These are phyloP conservation scores for Blastomussa wellsi DNA, from an alignment of 92 coral and sea anemone species.

Conservation along the genomic window DNA sequence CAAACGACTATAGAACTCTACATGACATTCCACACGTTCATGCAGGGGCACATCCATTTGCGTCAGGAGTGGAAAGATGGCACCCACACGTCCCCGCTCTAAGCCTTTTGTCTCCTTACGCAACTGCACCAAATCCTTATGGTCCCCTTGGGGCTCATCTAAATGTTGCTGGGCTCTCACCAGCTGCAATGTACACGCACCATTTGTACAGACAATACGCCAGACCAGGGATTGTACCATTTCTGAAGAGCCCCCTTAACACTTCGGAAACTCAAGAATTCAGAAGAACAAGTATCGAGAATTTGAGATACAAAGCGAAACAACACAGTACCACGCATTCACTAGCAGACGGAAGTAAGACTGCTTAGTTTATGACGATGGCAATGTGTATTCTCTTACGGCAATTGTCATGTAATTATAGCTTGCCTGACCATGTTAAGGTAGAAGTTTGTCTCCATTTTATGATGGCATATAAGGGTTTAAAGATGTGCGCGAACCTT, in stretches of 20 bases:
- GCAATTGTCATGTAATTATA: neutral
- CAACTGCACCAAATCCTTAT: conserved; percentile 76
- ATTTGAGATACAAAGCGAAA: conserved; percentile 79
- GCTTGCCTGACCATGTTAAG: neutral
- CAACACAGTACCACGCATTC: conserved; percentile 52
- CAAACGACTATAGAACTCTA: conserved; percentile 67
- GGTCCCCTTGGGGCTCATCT: conserved; percentile 72
- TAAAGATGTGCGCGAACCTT: neutral
- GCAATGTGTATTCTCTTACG: too few species aligned
- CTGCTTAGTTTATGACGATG: neutral
- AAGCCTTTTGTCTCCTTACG: conserved; percentile 86
- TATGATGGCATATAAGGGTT: neutral
- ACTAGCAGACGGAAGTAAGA: conserved; percentile 17
- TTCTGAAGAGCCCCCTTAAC: conserved; percentile 60
- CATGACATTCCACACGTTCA: conserved; percentile 68
- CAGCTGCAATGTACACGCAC: conserved; percentile 69
- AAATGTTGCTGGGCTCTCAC: conserved; percentile 42
- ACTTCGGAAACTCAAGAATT: conserved; percentile 64
- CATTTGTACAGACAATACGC: conserved; percentile 69
- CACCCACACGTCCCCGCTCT: conserved; percentile 87
- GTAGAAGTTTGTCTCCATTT: neutral
- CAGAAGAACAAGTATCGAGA: conserved; percentile 81
- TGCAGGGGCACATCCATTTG: conserved; percentile 49
- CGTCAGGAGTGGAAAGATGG: conserved; percentile 76
- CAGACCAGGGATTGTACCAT: conserved; percentile 75